Evolutionary conservation across 1,140 invertebrate genomes (phyloP), one percentile per base, ranked within the genome.

Genomic region (Ostrea edulis): DNA sequence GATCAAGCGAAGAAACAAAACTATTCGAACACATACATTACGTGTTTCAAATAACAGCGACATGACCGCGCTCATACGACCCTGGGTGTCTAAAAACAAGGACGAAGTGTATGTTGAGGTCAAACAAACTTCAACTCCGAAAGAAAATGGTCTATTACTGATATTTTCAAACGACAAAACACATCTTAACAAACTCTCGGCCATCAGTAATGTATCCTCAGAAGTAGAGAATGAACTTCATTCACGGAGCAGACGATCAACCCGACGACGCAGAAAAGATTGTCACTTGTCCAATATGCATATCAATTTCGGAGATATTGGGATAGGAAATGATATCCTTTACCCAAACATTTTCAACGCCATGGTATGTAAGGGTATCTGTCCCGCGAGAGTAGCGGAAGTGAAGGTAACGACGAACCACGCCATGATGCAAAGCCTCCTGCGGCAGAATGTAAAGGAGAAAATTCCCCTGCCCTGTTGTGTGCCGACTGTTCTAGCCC

Each of bases 321-420:
- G 98, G 29, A 99, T 99, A 99, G 97, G 97, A 92, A 97, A 99
- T 95, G 99, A 99, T 98, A 99, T 99, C 92, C 97, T 99, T 25
- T 98, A 98, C n/a, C 99, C 99, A 8, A 97, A 97, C 20, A 97
- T 97, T 44, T 99, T 99, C 95, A 97, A 99, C 92, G 98, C 98
- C 0, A 98, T 96, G 94, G 98, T 98, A 93, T 99, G 99, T 95
- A 96, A 97, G 91, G 99, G 99, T 1, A 97, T 98, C 92, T 99
- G 98, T 95, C 97, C 97, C 2, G 91, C 91, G 0, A 90, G 90
- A 8, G 88, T 93, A 8, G 85, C 89, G 58, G 77, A 87, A 12
- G 86, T 91, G 53, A 88, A 86, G 54, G 89, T 90, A 17, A 97
- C 98, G 25, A 99, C 98, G 17, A 99, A 99, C 94, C 99, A 99